Evolutionary conservation across 2,113 vertebrate species (phyloP).

Genomic region (Onychostruthus taczanowskii): DNA sequence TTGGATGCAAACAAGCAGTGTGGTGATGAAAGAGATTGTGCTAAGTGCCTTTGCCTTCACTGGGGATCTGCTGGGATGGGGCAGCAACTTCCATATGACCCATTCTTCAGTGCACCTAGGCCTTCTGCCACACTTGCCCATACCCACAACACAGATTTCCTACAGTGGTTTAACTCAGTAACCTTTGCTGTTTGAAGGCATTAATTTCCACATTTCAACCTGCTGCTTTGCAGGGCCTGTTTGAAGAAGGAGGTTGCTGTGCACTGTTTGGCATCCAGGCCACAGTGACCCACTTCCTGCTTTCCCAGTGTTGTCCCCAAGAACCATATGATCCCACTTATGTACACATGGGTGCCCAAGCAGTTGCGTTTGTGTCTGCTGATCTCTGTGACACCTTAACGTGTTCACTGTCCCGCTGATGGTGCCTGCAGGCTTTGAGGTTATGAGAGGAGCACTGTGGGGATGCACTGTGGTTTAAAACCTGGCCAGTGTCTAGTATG

Average conservation of each 20-base stretch:
- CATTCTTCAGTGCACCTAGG: not conserved
- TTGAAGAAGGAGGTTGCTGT: not conserved
- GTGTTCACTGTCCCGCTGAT: not conserved
- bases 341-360: not conserved
- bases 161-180: not conserved
- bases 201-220: not conserved
- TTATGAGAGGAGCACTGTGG: not conserved
- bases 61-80: not conserved
- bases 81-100: not conserved
- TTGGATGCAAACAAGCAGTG: not conserved
- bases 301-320: not conserved
- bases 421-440: not conserved
- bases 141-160: not conserved
- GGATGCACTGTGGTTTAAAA: not conserved
- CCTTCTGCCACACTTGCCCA: not conserved
- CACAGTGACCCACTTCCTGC: constrained; percentile 19
- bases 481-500: not conserved
- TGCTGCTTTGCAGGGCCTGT: not conserved
- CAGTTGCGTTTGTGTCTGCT: not conserved
- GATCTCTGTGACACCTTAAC: not conserved
- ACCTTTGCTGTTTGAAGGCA: not conserved
- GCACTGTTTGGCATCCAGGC: not conserved
- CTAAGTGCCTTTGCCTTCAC: not conserved
- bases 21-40: not conserved
- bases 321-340: constrained; percentile 18